Evolutionary conservation across 2,797 vertebrate species (phyloP).

Genomic region (Manis pentadactyla): DNA sequence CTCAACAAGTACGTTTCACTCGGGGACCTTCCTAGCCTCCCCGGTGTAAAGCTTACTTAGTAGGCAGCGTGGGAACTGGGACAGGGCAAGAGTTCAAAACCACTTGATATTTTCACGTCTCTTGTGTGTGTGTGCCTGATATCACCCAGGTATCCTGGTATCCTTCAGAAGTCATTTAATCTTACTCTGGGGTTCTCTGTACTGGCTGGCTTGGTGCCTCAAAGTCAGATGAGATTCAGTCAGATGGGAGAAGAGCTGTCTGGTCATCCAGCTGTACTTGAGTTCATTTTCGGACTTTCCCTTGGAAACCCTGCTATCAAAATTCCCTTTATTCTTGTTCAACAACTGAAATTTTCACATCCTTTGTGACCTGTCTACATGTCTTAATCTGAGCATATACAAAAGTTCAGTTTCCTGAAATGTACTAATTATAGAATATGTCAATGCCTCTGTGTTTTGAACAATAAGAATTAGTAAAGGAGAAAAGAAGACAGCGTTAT

Average conservation of each 20-base stretch:
- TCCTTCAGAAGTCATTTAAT: background rate
- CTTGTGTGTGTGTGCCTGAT: fast-evolving
- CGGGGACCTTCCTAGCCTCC: background rate
- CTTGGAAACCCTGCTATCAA: background rate
- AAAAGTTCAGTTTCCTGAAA: background rate
- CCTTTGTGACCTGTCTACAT: background rate
- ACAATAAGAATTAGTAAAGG: background rate
- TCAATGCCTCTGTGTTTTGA: background rate
- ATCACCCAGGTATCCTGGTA: background rate
- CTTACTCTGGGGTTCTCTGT: background rate
- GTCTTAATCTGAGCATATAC: background rate
- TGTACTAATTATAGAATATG: background rate
- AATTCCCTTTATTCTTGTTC: background rate
- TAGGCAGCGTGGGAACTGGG: background rate
- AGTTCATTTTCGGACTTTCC: background rate
- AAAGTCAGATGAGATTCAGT: background rate
- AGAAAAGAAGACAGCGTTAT: background rate
- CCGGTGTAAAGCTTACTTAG: background rate
- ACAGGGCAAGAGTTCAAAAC: background rate
- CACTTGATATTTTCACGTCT: background rate
- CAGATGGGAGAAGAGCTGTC: background rate
- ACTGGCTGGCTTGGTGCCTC: background rate
- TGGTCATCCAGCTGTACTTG: background rate
- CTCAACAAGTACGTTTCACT: background rate
- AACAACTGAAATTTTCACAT: background rate